A percentile compares a stretch with the other conserved stretches of the same genome.
Evolutionary conservation across 1,140 invertebrate species (phyloP).

Genomic region (Hirudo medicinalis): DNA sequence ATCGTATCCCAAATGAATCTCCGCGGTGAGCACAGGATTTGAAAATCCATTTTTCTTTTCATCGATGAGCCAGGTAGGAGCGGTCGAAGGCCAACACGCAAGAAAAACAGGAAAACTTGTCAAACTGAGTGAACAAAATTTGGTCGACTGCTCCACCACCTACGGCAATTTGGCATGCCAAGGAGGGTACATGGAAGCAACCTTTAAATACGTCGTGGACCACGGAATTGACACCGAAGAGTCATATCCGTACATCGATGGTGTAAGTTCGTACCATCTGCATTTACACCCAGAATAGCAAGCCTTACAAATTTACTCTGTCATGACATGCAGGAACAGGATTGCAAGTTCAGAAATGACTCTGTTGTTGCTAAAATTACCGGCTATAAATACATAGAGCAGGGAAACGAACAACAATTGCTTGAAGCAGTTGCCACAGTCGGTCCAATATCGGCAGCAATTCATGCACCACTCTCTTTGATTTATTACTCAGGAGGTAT

Average conservation of each 20-base stretch:
- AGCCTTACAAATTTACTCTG: too few species aligned
- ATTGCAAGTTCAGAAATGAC: constrained; percentile 10
- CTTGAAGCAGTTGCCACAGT: constrained; percentile 67
- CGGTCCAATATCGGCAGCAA: constrained; percentile 69
- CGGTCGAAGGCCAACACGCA: constrained; percentile 31
- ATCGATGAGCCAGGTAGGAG: constrained; percentile 26
- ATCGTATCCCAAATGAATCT: too few species aligned
- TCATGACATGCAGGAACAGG: not conserved
- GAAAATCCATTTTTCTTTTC: too few species aligned
- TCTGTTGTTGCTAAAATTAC: constrained; percentile 20
- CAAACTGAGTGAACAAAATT: constrained; percentile 89
- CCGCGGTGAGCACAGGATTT: too few species aligned
- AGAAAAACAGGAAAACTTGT: constrained; percentile 53
- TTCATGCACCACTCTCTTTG: constrained; percentile 67
- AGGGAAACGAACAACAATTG: constrained; percentile 50
- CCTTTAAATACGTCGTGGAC: constrained; percentile 39
- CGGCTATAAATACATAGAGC: constrained; percentile 9
- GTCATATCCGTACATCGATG: constrained; percentile 37
- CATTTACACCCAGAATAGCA: too few species aligned
- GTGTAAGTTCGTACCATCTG: constrained; percentile 6
- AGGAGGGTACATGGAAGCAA: constrained; percentile 33
- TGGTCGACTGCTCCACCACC: constrained; percentile 73
- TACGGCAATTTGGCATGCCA: constrained; percentile 23
- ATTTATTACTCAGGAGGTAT: constrained; percentile 51
- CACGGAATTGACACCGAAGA: constrained; percentile 41